Base-by-base conservation (phyloP, 2,113 vertebrate genomes). In the Amblyornis subalaris region DNA sequence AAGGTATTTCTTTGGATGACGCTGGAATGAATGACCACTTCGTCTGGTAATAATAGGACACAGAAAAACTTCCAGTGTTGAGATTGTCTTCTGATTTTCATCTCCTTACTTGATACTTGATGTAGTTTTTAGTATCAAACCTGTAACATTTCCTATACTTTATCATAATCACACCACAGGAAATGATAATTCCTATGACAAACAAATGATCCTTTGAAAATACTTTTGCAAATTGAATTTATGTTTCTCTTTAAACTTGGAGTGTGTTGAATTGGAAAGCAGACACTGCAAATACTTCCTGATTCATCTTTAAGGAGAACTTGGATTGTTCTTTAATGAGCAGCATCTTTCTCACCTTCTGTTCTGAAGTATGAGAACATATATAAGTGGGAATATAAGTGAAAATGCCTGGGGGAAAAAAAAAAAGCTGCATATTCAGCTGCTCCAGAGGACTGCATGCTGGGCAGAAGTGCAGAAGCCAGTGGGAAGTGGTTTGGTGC, bases 381-480 rank as follows among this genome's bases (percentile, higher is more conserved):
- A 51, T 25, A 44, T 40, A 78, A 73, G 36, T 29, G 11, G 18
- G 5, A 87, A 70, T 29, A 25, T 23, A 89, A 67, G 12, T 44
- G 19, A 51, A 71, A 55, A 25, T n/a, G 2, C 6, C 13, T 26
- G 3, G 4, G 2, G 4, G 9, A 11, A 22, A 26, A 47, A 24
- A 33, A 23, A 40, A 72, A 44, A 1, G 2, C 44, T 93, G 12
- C 23, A 28, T 75, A 7, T 35, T 51, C 53, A 78, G 9, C 28
- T 66, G 7, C 5, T 74, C 3, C 9, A 0, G 0, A 57, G 33
- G 31, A 4, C 24, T 75, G 31, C 18, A 22, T 20, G 17, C 10
- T 0, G 0, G 36, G 10, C 12, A 55, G 62, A 9, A 67, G 3
- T 0, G 0, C 10, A 60, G 58, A 61, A 57, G 10, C 4, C 1